Conservation (phyloP, 2,888 invertebrate species). For the Caenorhabditis doughertyi region DNA sequence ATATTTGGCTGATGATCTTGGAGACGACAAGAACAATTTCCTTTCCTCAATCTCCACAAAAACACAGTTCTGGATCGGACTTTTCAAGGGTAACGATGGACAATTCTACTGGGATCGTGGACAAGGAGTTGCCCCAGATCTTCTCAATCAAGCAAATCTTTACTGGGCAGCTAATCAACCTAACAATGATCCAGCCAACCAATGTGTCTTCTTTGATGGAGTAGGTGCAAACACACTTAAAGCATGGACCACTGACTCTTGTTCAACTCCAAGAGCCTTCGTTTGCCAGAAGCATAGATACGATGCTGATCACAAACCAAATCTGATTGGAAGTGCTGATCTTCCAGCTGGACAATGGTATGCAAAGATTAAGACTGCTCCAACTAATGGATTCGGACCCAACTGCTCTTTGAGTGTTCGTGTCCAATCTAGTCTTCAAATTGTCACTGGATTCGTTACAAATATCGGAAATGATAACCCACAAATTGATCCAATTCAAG, state of each 20-base stretch:
- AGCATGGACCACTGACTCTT: constrained; percentile 64
- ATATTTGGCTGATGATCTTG: constrained; percentile 74
- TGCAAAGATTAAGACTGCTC: constrained; percentile 56
- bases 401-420: constrained; percentile 63
- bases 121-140: constrained; percentile 19
- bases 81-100: constrained; percentile 47
- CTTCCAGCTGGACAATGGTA: constrained; percentile 74
- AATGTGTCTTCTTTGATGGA: constrained; percentile 67
- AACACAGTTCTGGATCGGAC: constrained; percentile 71
- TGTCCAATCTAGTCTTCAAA: constrained; percentile 71
- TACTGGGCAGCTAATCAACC: constrained; percentile 65
- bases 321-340: constrained; percentile 66
- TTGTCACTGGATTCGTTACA: constrained; percentile 70
- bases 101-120: constrained; percentile 70
- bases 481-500: constrained; percentile 64
- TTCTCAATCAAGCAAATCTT: constrained; percentile 54
- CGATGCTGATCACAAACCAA: constrained; percentile 65
- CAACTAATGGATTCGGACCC: constrained; percentile 11
- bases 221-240: constrained; percentile 24
- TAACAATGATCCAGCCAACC: constrained; percentile 53
- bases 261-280: constrained; percentile 65
- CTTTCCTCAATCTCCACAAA: constrained; percentile 36
- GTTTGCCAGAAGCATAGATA: constrained; percentile 76
- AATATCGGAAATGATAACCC: constrained; percentile 65
- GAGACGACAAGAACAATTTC: constrained; percentile 67